Evolutionary conservation across 2,113 vertebrate species (phyloP), one percentile per base, ranked within the genome.

Genomic region (Barnardius zonarius): DNA sequence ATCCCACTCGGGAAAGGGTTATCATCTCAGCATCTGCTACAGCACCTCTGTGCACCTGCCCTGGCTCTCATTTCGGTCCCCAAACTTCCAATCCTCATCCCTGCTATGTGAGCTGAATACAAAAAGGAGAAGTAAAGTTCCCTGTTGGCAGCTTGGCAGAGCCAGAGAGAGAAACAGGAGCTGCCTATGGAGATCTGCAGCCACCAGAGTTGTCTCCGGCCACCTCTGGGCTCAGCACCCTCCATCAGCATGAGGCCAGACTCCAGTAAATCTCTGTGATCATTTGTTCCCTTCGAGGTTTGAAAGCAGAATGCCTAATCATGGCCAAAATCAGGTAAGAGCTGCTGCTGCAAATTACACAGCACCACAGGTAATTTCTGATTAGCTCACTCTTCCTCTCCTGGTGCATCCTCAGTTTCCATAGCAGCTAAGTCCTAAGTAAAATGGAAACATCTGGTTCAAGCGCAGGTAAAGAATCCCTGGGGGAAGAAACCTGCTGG

Each of bases 401-500:
- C 95, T 95, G 94, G 94, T 97, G 97, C 93, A 95, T 97, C 95
- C 94, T 97, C 97, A 98, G 98, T 98, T 98, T 98, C 98, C 98
- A 98, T 98, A 98, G 98, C 97, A 98, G 98, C 97, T 98, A 97
- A 98, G 95, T 94, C 97, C 96, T 90, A 95, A 86, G 92, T 94
- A 97, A 97, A 98, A 98, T 95, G 96, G 97, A 97, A 96, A 97
- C 97, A 96, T 97, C 97, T 97, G 98, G 97, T 93, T 94, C 78
- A 72, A 94, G 83, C 86, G 64, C 95, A 97, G 96, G 97, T 95
- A 95, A 97, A 97, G 94, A 93, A 95, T 85, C 94, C 94, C 93
- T 28, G 83, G 92, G 97, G 91, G 75, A 95, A 80, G 35, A 83
- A 97, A 94, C 55, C 88, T 83, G 93, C 84, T 92, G 74, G 78